These are phyloP conservation scores for Sarcophaga variegata DNA, from an alignment of 2,888 invertebrate species.

Conservation along the genomic window DNA sequence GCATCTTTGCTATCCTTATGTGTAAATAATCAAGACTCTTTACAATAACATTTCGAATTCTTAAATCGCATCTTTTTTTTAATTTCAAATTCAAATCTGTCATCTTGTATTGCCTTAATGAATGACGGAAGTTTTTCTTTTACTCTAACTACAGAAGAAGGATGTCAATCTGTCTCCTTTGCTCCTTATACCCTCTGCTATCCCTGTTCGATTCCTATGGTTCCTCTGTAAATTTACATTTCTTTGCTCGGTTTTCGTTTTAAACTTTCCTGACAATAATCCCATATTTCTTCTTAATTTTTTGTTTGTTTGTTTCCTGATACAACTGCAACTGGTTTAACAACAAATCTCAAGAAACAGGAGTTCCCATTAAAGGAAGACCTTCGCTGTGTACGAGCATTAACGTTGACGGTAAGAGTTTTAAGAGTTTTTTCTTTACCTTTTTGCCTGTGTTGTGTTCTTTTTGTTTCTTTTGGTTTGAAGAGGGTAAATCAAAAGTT, in stretches of 20 bases:
- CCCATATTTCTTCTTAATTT: background rate
- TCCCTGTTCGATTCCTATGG: no score
- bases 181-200: background rate
- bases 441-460: no score
- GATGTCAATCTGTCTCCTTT: background rate
- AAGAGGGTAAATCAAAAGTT: conserved; percentile 55
- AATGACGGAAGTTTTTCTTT: no score
- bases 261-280: conserved; percentile 18
- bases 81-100: no score
- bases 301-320: background rate
- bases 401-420: conserved; percentile 9
- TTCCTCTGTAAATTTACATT: background rate
- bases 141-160: no score
- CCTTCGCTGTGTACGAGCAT: background rate
- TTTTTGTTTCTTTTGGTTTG: background rate
- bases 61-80: no score
- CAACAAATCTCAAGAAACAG: background rate
- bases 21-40: no score
- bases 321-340: background rate
- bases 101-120: no score
- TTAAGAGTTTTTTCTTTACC: conserved; percentile 16
- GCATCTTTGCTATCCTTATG: no score
- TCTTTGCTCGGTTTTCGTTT: background rate
- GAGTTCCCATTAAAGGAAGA: background rate
- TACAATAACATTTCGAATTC: no score